Base-by-base conservation (phyloP, 2,888 invertebrate genomes). In the Cordilura impudica region DNA sequence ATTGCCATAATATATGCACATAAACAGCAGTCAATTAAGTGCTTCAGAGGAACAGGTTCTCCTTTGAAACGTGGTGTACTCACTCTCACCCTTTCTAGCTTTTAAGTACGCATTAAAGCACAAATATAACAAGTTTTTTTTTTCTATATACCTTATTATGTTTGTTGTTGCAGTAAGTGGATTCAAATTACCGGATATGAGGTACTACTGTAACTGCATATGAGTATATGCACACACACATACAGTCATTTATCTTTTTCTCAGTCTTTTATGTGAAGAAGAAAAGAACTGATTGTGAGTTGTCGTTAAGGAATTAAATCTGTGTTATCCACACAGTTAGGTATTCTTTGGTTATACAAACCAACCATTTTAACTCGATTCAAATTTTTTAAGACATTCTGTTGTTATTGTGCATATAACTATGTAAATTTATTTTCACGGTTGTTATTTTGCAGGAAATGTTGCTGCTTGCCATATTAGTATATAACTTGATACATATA, bases 1-100 rank as follows among this genome's bases (percentile, higher is more conserved):
- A 49, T 67, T 72, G 61, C 47, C 47, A 53, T 72, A 72, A 77
- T 67, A 61, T 56, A 78, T 67, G 23, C 54, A 61, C 39, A 56
- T 74, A 66, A 70, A 73, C 72, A 61, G 66, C 58, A 75, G 86
- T 83, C 86, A 86, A 86, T 86, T 86, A 86, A 86, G 83, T 86
- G 83, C 87, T 86, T 86, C 83, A 86, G 83, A 86, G 85, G 82
- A 85, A 83, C 77, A 53, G 26, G 63, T 66, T 47, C 47, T 26
- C 8, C 66, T 66, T 45, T 35, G 49, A 78, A 21, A 29, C 51
- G 35, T 19, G 19, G 31, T 19, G 49, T 7, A 29, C 12, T 19
- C 21, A 49, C 47, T 8, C 47, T 8, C 56, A 54, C 18, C 23
- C 18, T 45, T 6, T 14, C 54, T 67, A 21, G 45, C 35, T 39